phyloP scores from a whole-genome alignment of 1,140 invertebrate species.

The Platyscapa corneri region DNA sequence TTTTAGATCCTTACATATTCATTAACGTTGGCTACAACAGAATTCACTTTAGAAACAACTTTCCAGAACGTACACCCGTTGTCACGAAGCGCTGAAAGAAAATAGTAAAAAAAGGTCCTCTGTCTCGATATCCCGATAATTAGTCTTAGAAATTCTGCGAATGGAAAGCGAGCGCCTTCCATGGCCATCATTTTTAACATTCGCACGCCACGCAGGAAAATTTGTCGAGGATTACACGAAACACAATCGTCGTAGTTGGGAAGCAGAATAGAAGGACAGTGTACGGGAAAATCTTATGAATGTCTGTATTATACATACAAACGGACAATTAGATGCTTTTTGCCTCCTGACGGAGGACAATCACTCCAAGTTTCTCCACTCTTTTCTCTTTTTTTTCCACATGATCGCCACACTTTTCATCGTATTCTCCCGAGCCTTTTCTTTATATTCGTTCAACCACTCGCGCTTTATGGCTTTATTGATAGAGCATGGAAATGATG shows the following conservation, averaged over 20 bases:
- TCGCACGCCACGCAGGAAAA: background rate
- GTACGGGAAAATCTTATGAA: constrained; percentile 26
- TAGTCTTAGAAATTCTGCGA: constrained; percentile 20
- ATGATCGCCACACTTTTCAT: background rate
- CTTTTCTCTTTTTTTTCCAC: constrained; percentile 37
- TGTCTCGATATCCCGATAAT: constrained; percentile 31
- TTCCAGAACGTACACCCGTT: background rate
- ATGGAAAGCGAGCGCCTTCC: constrained; percentile 34
- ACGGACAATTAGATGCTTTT: constrained; percentile 38
- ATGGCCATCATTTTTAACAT: background rate
- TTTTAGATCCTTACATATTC: background rate
- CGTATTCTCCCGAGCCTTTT: background rate
- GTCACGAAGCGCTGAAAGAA: background rate
- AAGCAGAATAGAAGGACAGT: constrained; percentile 32
- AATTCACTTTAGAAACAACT: constrained; percentile 1
- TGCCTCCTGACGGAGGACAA: constrained; percentile 13
- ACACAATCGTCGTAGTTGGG: constrained; percentile 3
- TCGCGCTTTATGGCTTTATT: background rate
- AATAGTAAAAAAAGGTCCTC: constrained; percentile 6
- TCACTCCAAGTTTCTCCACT: constrained; percentile 24
- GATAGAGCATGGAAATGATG: background rate
- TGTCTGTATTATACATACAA: constrained; percentile 30
- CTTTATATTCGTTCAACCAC: background rate
- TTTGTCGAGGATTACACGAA: background rate
- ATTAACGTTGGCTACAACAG: background rate